Evolutionary conservation across 1,140 invertebrate genomes (phyloP).

Genomic region (Microplitis mediator): DNA sequence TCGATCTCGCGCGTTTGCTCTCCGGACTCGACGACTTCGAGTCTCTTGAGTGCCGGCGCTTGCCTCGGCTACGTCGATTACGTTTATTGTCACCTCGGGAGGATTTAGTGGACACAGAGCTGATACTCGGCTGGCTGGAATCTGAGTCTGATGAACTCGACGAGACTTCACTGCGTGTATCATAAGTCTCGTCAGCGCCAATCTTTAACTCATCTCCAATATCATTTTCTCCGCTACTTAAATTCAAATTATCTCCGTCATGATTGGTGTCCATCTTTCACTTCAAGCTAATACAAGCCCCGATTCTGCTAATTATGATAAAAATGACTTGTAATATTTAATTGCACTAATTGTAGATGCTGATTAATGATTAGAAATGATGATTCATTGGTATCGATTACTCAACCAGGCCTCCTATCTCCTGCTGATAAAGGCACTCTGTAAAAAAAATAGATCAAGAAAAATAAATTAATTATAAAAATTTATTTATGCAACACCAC

Average conservation of each 20-base stretch:
- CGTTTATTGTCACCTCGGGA: conserved; percentile 65
- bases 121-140: conserved; percentile 74
- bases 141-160: conserved; percentile 71
- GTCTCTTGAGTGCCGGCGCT: conserved; percentile 54
- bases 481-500: not conserved
- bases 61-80: conserved; percentile 53
- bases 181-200: conserved; percentile 69
- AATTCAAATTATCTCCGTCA: conserved; percentile 72
- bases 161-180: conserved; percentile 81
- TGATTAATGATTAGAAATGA: conserved; percentile 7
- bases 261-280: conserved; percentile 53
- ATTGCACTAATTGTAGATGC: not conserved
- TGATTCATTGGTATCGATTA: conserved; percentile 3
- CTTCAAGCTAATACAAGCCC: not conserved
- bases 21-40: conserved; percentile 59
- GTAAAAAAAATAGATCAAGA: not conserved
- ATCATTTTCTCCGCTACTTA: conserved; percentile 74
- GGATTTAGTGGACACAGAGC: conserved; percentile 72
- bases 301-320: conserved; percentile 18
- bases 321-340: not conserved
- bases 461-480: not conserved
- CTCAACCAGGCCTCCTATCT: conserved; percentile 7
- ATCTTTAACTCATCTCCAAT: conserved; percentile 75
- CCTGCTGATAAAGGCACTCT: conserved; percentile 7
- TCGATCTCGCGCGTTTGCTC: conserved; percentile 61